Conservation (phyloP, 1,140 invertebrate genomes). For the Drosophila funebris region DNA sequence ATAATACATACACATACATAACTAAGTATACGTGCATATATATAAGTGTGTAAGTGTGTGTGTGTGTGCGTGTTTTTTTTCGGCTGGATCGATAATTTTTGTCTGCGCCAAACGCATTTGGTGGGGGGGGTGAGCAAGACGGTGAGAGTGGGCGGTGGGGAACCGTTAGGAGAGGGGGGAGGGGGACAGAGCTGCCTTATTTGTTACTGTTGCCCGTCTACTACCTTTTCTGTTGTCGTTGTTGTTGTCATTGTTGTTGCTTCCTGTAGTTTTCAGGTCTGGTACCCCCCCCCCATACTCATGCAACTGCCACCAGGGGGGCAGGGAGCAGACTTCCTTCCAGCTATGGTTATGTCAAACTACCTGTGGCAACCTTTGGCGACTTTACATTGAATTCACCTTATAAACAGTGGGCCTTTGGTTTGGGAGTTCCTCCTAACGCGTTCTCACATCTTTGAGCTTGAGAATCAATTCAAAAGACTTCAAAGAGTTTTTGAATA, state of each 20-base stretch:
- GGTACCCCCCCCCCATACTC: not conserved
- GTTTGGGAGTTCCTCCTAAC: not conserved
- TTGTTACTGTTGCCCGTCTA: conserved; percentile 30
- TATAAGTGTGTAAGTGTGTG: conserved; percentile 8
- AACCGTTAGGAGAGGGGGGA: not conserved
- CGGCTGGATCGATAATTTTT: conserved; percentile 56
- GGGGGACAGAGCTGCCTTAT: conserved; percentile 11
- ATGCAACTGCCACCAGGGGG: too few relatives aligned
- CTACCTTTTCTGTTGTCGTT: not conserved
- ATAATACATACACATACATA: conserved; percentile 15
- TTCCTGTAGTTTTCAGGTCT: conserved; percentile 15
- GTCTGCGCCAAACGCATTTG: conserved; percentile 69
- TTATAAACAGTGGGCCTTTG: not conserved
- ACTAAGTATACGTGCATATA: not conserved
- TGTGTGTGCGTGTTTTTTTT: conserved; percentile 39
- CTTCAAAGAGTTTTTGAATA: too few relatives aligned
- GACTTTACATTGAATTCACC: conserved; percentile 3
- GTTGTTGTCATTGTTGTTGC: conserved; percentile 7
- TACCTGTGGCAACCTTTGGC: conserved; percentile 23
- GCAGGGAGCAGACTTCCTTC: not conserved
- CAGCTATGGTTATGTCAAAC: conserved; percentile 15
- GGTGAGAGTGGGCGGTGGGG: not conserved
- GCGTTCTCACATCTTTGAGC: not conserved
- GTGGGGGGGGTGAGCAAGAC: not conserved
- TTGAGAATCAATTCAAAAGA: too few relatives aligned